phyloP scores from a whole-genome alignment of 2,797 vertebrate species.

The Gymnothorax javanicus region DNA sequence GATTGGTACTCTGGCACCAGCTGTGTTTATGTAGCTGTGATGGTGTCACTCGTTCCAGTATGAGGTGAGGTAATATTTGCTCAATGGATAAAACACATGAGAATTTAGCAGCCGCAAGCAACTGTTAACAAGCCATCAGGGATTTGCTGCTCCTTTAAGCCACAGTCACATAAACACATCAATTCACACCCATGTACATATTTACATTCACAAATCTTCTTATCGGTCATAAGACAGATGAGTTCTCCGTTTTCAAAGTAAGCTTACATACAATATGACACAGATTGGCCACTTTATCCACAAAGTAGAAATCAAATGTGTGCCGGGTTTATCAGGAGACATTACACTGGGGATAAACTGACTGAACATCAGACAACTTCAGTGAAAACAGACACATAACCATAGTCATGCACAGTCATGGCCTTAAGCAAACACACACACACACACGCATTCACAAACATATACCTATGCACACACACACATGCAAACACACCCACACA shows the following conservation, averaged over 20 bases:
- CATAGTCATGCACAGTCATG: background rate
- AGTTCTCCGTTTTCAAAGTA: background rate
- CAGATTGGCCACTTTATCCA: background rate
- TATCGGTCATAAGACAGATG: background rate
- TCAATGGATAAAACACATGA: slow-evolving; percentile 26
- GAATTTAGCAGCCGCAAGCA: slow-evolving; percentile 26
- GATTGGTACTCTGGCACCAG: background rate
- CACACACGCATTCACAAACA: no score
- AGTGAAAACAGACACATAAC: background rate
- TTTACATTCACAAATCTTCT: background rate
- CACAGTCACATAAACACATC: slow-evolving; percentile 18
- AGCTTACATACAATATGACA: background rate
- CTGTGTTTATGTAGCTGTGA: background rate
- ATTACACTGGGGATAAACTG: background rate
- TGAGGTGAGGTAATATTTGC: slow-evolving; percentile 17
- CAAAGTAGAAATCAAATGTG: background rate
- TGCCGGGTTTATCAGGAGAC: background rate
- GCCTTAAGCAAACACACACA: background rate
- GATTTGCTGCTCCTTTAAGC: slow-evolving; percentile 21
- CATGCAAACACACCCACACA: slow-evolving; percentile 20
- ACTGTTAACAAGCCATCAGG: slow-evolving; percentile 43
- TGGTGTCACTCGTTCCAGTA: slow-evolving; percentile 16
- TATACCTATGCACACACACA: background rate
- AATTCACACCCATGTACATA: background rate
- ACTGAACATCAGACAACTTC: background rate